A percentile compares a stretch with the other conserved stretches of the same genome.
Conservation (phyloP, 2,797 vertebrate genomes). For the Hoplostethus atlanticus region DNA sequence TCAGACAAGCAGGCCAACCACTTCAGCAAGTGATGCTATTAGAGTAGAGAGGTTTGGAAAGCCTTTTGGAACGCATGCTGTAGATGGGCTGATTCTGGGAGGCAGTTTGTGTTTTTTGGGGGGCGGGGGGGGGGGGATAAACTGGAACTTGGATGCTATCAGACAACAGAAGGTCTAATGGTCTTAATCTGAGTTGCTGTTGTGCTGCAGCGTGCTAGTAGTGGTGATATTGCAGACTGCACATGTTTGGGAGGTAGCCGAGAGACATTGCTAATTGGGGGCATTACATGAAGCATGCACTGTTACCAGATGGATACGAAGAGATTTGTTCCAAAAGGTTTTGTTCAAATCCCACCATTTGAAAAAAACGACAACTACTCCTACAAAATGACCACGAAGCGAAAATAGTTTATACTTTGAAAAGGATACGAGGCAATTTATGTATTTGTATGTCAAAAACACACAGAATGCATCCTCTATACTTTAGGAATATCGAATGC, state of each 20-base stretch:
- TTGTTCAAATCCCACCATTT: constrained; percentile 32
- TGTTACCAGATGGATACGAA: constrained; percentile 72
- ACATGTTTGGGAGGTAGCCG: constrained; percentile 44
- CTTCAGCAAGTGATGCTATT: constrained; percentile 66
- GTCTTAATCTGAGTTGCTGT: constrained; percentile 75
- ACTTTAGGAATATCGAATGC: not conserved
- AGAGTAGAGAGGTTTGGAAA: constrained; percentile 65
- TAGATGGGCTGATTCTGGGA: constrained; percentile 70
- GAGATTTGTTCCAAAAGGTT: constrained; percentile 55
- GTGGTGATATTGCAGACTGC: constrained; percentile 52
- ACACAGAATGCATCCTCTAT: not conserved
- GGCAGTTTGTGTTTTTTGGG: constrained; percentile 66
- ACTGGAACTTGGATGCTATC: constrained; percentile 73
- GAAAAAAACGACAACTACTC: constrained; percentile 35
- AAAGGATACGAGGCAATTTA: not conserved
- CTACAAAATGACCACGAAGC: constrained; percentile 30
- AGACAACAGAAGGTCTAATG: constrained; percentile 80
- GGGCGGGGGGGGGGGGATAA: constrained; percentile 51
- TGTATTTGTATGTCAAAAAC: not conserved
- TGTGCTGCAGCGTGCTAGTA: constrained; percentile 48
- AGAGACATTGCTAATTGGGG: constrained; percentile 67
- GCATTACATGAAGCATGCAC: constrained; percentile 62
- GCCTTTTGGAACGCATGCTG: constrained; percentile 62
- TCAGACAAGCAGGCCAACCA: constrained; percentile 72
- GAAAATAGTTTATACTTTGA: constrained; percentile 23